phyloP scores from a whole-genome alignment of 2,113 vertebrate species.

The Pimephales promelas region DNA sequence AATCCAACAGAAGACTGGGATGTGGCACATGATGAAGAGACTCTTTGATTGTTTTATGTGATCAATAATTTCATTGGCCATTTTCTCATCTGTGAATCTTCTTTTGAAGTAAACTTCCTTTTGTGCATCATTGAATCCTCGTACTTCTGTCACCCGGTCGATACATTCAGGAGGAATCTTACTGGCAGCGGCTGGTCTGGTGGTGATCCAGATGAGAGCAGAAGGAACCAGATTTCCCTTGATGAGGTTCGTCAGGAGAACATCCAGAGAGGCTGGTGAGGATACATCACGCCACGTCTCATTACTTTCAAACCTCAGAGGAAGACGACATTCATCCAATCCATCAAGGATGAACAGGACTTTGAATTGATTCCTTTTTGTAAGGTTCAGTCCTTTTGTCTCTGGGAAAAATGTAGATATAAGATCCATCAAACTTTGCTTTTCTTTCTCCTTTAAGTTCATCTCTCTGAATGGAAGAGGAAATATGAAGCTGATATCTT shows the following conservation, averaged over 20 bases:
- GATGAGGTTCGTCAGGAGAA: neutral
- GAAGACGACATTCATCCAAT: neutral
- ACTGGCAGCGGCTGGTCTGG: constrained; percentile 27
- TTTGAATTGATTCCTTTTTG: constrained; percentile 1
- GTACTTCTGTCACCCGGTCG: constrained; percentile 37
- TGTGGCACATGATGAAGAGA: constrained; percentile 15
- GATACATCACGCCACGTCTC: neutral
- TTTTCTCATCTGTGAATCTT: constrained; percentile 9
- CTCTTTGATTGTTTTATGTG: constrained; percentile 25
- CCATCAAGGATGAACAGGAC: neutral
- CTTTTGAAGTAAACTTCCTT: constrained; percentile 16
- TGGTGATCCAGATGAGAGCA: neutral
- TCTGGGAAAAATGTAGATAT: neutral
- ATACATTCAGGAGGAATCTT: constrained; percentile 41
- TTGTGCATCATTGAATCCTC: constrained; percentile 35
- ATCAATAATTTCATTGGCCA: constrained; percentile 15
- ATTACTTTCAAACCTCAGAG: neutral
- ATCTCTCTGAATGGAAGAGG: neutral
- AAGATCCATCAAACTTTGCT: neutral
- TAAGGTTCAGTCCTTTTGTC: neutral
- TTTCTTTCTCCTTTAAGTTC: neutral
- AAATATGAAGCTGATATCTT: constrained; percentile 1
- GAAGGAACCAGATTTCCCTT: constrained; percentile 2
- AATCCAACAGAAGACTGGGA: constrained; percentile 8
- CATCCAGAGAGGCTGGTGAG: constrained; percentile 6